These are phyloP conservation scores for Trissoscelio sp. DNA, from an alignment of 2,888 invertebrate species.

Conservation along the genomic window DNA sequence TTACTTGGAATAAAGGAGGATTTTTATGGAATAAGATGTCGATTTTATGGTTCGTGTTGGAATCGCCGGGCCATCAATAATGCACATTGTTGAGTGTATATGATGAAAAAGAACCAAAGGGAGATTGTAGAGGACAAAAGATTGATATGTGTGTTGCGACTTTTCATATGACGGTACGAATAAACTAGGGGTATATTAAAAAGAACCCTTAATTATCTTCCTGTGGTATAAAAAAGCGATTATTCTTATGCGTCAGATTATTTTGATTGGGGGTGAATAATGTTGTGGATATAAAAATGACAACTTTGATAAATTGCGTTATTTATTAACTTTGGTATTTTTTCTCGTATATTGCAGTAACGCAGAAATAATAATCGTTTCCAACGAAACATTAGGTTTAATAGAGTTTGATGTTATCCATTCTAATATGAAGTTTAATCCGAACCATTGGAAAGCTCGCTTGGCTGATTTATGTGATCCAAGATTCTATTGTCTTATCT, in stretches of 20 bases:
- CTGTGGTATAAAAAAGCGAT: constrained; percentile 1
- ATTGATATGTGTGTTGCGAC: constrained; percentile 6
- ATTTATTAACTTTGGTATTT: constrained; percentile 9
- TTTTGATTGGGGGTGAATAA: constrained; percentile 23
- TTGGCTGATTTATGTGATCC: constrained; percentile 23
- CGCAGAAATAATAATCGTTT: constrained; percentile 28
- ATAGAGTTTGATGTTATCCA: constrained; percentile 38
- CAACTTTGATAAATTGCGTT: constrained; percentile 16
- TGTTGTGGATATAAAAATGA: background rate
- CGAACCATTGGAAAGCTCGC: constrained; percentile 32
- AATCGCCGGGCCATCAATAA: background rate
- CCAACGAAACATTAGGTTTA: constrained; percentile 37
- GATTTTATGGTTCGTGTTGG: constrained; percentile 1
- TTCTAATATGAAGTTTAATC: constrained; percentile 35
- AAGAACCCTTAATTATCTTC: constrained; percentile 1
- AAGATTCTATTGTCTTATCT: constrained; percentile 37
- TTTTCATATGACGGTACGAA: background rate
- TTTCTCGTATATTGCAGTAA: constrained; percentile 6
- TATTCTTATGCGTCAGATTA: constrained; percentile 10
- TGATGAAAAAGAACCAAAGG: background rate
- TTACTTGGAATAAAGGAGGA: constrained; percentile 29
- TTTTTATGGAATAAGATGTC: constrained; percentile 34
- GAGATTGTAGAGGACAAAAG: background rate
- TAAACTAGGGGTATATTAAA: constrained; percentile 1
- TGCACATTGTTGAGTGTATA: constrained; percentile 3